Percentiles rank a stretch among this genome's conserved stretches.
Conservation (phyloP, 2,888 invertebrate genomes). For the Pogonocherus hispidulus region DNA sequence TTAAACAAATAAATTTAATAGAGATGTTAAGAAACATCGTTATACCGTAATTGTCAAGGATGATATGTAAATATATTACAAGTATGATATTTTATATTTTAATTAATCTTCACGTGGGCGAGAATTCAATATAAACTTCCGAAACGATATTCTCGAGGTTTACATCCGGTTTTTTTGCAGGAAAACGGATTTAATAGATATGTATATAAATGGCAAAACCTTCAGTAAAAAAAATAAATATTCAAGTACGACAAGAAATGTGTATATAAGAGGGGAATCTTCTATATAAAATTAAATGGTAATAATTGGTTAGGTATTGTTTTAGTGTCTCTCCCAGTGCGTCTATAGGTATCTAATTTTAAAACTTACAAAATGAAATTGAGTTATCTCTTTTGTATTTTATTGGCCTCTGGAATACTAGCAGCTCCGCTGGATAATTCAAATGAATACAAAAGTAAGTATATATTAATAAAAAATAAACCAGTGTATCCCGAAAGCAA, state of each 20-base stretch:
- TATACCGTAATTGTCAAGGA: slow-evolving; percentile 6
- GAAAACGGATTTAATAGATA: background rate
- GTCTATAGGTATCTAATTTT: background rate
- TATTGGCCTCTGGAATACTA: slow-evolving; percentile 20
- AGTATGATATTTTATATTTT: background rate
- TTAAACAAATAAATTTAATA: no score
- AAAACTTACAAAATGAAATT: slow-evolving; percentile 4
- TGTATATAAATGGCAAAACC: background rate
- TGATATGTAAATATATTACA: background rate
- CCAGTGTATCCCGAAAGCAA: no score
- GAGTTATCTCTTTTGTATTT: slow-evolving; percentile 2
- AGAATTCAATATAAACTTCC: slow-evolving; percentile 22
- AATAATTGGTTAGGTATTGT: background rate
- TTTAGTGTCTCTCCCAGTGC: background rate
- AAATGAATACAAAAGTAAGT: slow-evolving; percentile 8
- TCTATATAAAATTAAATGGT: slow-evolving; percentile 13
- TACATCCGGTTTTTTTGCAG: slow-evolving; percentile 17
- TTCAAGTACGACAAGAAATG: slow-evolving; percentile 23
- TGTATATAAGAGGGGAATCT: slow-evolving; percentile 14
- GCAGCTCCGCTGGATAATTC: background rate
- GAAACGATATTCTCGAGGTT: slow-evolving; percentile 8
- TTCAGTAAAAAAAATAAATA: slow-evolving; percentile 6
- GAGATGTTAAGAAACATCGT: no score
- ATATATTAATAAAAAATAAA: background rate
- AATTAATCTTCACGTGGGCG: slow-evolving; percentile 10